phyloP scores from a whole-genome alignment of 2,888 invertebrate genomes.

The Platycheirus rosarum region DNA sequence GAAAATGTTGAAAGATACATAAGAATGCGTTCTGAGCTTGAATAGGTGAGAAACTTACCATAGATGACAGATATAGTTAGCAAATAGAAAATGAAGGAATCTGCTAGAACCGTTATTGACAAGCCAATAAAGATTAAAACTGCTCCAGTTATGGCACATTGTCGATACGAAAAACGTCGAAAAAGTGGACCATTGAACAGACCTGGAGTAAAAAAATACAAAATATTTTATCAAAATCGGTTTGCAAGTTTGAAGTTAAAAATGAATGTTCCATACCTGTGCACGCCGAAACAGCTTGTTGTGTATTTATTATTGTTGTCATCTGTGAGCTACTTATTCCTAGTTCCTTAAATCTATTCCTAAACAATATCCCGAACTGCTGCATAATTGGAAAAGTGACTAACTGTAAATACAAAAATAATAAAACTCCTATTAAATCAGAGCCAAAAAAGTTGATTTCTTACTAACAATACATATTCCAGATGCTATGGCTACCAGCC shows the following conservation, averaged over 20 bases:
- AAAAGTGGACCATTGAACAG: slow-evolving; percentile 89
- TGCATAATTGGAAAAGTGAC: slow-evolving; percentile 87
- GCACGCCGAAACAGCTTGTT: slow-evolving; percentile 87
- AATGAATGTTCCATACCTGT: slow-evolving; percentile 87
- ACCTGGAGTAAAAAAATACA: slow-evolving; percentile 75
- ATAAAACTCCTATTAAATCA: not conserved
- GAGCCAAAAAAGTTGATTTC: slow-evolving; percentile 11
- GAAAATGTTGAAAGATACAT: slow-evolving; percentile 1
- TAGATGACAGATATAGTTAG: slow-evolving; percentile 84
- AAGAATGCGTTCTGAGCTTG: too few species aligned
- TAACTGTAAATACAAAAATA: slow-evolving; percentile 84
- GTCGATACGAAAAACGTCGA: slow-evolving; percentile 86
- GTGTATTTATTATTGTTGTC: slow-evolving; percentile 88
- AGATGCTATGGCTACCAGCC: slow-evolving; percentile 88
- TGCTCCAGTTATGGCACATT: slow-evolving; percentile 86
- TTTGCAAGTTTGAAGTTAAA: too few species aligned
- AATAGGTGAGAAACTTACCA: slow-evolving; percentile 34
- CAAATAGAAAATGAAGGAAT: slow-evolving; percentile 86
- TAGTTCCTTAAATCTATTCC: slow-evolving; percentile 85
- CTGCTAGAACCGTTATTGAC: slow-evolving; percentile 85
- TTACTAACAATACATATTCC: slow-evolving; percentile 89
- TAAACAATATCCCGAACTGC: slow-evolving; percentile 88
- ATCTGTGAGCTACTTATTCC: slow-evolving; percentile 87
- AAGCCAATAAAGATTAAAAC: slow-evolving; percentile 85
- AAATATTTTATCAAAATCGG: not conserved